Percentiles rank a stretch among this genome's conserved stretches.
phyloP scores from a whole-genome alignment of 1,140 invertebrate genomes.

The Drusus annulatus region DNA sequence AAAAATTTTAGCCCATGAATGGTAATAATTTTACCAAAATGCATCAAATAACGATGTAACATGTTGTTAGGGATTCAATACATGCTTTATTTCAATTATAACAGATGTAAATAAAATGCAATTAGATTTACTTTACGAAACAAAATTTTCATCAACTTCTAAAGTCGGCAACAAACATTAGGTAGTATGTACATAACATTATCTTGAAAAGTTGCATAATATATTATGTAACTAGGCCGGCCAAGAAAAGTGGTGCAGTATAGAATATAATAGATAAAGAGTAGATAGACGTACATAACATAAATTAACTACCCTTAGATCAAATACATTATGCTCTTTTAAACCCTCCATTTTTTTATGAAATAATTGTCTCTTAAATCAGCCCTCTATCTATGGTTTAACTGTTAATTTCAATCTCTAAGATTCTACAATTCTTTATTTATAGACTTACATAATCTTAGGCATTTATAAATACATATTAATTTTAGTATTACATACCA shows the following conservation, averaged over 20 bases:
- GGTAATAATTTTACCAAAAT: too few species aligned
- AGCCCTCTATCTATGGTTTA: neutral
- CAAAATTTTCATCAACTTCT: too few species aligned
- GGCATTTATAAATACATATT: constrained; percentile 7
- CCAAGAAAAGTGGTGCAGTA: neutral
- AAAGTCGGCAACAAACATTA: too few species aligned
- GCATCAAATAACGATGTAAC: too few species aligned
- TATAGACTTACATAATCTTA: constrained; percentile 8
- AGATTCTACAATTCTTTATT: constrained; percentile 7
- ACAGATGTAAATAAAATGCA: too few species aligned
- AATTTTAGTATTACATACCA: neutral
- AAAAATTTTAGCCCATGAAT: too few species aligned
- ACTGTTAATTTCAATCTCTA: constrained; percentile 6
- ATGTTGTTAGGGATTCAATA: too few species aligned
- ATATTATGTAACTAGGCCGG: too few species aligned
- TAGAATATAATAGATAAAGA: neutral
- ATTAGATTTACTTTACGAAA: too few species aligned
- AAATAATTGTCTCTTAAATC: constrained; percentile 6
- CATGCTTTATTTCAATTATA: too few species aligned
- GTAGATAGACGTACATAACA: neutral
- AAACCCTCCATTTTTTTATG: neutral
- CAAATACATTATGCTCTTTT: neutral
- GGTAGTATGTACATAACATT: too few species aligned
- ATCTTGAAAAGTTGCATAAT: too few species aligned
- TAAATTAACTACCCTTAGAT: constrained; percentile 1